Evolutionary conservation across 2,113 vertebrate species (phyloP).

Genomic region (Chloropsis hardwickii): DNA sequence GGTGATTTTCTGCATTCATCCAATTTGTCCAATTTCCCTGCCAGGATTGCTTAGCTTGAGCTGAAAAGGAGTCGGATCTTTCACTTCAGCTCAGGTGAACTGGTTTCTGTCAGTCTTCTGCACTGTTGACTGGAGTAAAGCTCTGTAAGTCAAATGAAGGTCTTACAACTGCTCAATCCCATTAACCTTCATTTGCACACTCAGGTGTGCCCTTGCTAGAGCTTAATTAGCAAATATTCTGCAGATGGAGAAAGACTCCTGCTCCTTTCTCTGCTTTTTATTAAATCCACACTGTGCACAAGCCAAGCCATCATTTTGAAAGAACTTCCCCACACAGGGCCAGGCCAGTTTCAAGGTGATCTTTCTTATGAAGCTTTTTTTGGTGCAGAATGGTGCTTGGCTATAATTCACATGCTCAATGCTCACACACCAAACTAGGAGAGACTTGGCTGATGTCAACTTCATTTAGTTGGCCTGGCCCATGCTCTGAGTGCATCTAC

Average conservation of each 20-base stretch:
- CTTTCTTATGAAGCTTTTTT: background rate
- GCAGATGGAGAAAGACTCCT: background rate
- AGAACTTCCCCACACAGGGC: background rate
- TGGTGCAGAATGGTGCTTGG: background rate
- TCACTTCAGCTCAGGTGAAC: background rate
- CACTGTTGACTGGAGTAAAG: background rate
- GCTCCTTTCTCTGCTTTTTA: background rate
- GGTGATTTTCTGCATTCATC: background rate
- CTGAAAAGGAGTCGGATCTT: background rate
- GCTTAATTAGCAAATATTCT: background rate
- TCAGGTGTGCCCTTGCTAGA: background rate
- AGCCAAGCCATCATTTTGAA: background rate
- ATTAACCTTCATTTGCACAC: slow-evolving; percentile 17
- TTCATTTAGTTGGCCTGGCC: background rate
- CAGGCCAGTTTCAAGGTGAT: background rate
- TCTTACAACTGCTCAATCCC: slow-evolving; percentile 7
- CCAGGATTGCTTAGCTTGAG: background rate
- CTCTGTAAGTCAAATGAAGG: slow-evolving; percentile 14
- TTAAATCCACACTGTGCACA: background rate
- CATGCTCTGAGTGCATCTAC: background rate
- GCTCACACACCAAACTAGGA: background rate
- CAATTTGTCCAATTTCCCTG: background rate
- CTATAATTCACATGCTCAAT: background rate
- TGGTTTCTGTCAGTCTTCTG: background rate
- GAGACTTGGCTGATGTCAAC: background rate